phyloP scores from a whole-genome alignment of 2,113 vertebrate species.

The Eidolon helvum region DNA sequence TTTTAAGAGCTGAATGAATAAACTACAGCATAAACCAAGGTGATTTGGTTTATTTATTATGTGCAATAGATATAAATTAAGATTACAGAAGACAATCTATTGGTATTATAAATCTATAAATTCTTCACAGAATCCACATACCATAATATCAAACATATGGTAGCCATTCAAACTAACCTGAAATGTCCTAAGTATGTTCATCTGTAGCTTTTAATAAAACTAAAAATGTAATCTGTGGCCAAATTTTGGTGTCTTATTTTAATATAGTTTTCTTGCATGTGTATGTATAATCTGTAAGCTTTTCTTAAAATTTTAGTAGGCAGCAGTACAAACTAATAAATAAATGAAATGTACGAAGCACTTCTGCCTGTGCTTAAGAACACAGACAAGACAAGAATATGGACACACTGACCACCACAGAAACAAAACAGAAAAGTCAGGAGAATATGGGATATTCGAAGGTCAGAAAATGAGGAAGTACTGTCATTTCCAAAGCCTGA shows the following conservation, averaged over 20 bases:
- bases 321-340: background rate
- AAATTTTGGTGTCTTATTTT: background rate
- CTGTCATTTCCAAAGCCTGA: background rate
- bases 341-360: background rate
- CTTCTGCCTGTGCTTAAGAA: constrained; percentile 17
- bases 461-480: background rate
- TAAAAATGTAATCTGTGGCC: background rate
- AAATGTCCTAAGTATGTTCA: background rate
- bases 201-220: background rate
- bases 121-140: background rate
- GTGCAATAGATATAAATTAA: background rate
- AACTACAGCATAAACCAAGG: background rate
- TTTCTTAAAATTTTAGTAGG: background rate
- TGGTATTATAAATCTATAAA: background rate
- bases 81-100: background rate
- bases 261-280: background rate
- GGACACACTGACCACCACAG: background rate
- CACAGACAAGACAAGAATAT: background rate
- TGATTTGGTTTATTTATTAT: background rate
- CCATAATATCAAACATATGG: background rate
- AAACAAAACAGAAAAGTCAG: background rate
- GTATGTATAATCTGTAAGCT: background rate
- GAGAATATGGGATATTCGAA: background rate
- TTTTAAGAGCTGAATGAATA: constrained; percentile 10
- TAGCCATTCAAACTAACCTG: background rate